A percentile compares a stretch with the other conserved stretches of the same genome.
phyloP scores from a whole-genome alignment of 2,888 invertebrate species.

The Didymodactylos carnosus region DNA sequence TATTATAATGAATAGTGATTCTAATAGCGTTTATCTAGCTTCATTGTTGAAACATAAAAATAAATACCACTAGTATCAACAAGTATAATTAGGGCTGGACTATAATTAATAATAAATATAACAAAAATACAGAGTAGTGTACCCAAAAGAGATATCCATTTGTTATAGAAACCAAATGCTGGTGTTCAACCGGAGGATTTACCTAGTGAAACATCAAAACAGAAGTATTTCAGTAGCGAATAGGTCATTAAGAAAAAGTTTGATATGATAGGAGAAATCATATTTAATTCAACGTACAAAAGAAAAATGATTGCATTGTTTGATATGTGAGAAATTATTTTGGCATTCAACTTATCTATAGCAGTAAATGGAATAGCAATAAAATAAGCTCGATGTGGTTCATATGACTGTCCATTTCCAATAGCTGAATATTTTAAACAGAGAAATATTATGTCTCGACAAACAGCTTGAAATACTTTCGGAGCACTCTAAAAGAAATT shows the following conservation, averaged over 20 bases:
- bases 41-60: conserved; percentile 71
- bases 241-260: conserved; percentile 35
- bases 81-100: conserved; percentile 72
- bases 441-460: conserved; percentile 80
- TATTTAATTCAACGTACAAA: conserved; percentile 25
- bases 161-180: conserved; percentile 32
- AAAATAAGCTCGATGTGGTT: conserved; percentile 61
- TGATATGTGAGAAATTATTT: conserved; percentile 16
- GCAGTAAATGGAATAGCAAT: conserved; percentile 64
- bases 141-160: conserved; percentile 31
- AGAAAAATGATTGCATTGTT: not conserved
- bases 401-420: conserved; percentile 39
- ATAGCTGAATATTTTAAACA: conserved; percentile 65
- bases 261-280: conserved; percentile 34
- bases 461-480: conserved; percentile 46
- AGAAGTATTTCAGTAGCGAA: conserved; percentile 34
- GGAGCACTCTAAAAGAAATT: too few relatives aligned
- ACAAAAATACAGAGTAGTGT: conserved; percentile 43
- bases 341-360: too few relatives aligned
- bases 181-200: conserved; percentile 34
- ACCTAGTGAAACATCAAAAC: conserved; percentile 33
- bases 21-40: conserved; percentile 48
- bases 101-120: conserved; percentile 84
- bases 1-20: not conserved
- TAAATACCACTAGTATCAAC: conserved; percentile 55